Evolutionary conservation across 2,113 vertebrate genomes (phyloP).

Genomic region (Meleagris gallopavo): DNA sequence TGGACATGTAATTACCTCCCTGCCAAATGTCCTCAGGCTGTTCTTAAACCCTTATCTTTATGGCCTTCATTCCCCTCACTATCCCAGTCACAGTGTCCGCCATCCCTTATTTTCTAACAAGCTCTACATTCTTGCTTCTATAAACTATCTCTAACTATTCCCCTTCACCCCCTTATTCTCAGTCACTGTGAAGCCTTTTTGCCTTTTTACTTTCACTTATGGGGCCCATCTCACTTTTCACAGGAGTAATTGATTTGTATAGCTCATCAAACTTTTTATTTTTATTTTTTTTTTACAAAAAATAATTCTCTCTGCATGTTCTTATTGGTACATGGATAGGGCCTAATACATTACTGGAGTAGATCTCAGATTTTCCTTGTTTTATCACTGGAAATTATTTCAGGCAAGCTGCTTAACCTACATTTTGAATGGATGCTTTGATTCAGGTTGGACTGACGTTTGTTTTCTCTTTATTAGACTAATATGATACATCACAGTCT

Average conservation of each 20-base stretch:
- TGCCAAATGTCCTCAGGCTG: too few relatives aligned
- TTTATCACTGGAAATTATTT: background rate
- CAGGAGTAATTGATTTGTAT: background rate
- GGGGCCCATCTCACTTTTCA: too few relatives aligned
- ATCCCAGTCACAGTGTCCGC: too few relatives aligned
- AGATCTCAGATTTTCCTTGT: background rate
- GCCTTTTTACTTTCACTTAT: too few relatives aligned
- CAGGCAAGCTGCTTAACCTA: background rate
- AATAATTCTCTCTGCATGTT: background rate
- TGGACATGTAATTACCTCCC: too few relatives aligned
- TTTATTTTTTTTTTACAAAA: background rate
- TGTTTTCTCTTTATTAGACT: background rate
- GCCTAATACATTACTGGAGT: background rate
- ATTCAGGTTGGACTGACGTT: background rate
- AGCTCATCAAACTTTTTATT: background rate
- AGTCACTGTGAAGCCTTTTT: too few relatives aligned
- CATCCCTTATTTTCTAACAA: too few relatives aligned
- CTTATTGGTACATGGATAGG: background rate
- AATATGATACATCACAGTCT: background rate
- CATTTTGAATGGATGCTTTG: background rate
- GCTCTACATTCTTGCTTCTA: too few relatives aligned
- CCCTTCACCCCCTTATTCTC: too few relatives aligned
- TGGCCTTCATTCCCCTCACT: too few relatives aligned
- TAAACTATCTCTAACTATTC: too few relatives aligned
- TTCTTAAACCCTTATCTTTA: too few relatives aligned